Percentiles rank a stretch among this genome's conserved stretches.
Evolutionary conservation across 2,797 vertebrate genomes (phyloP).

Genomic region (Sebastes melanostomus): DNA sequence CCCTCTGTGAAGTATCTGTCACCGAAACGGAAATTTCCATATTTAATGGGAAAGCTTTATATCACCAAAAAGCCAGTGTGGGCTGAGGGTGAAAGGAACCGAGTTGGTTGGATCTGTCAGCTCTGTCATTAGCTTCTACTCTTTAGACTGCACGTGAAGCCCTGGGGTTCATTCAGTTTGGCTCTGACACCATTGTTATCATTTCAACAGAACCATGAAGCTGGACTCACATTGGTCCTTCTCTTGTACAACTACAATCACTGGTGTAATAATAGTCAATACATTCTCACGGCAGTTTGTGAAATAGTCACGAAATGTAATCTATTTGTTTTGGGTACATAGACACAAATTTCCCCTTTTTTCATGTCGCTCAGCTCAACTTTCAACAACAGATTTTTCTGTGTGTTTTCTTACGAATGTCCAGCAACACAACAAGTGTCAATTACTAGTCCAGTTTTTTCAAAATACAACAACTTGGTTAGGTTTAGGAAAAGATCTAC

Average conservation of each 20-base stretch:
- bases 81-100: slow-evolving; percentile 83
- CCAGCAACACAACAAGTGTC: no score
- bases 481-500: no score
- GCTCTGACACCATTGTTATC: slow-evolving; percentile 52
- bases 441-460: no score
- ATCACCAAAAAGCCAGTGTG: slow-evolving; percentile 85
- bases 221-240: slow-evolving; percentile 25
- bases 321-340: no score
- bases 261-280: neutral
- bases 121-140: slow-evolving; percentile 62
- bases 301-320: no score
- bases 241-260: slow-evolving; percentile 6
- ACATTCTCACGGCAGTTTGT: no score
- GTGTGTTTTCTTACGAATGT: no score
- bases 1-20: slow-evolving; percentile 86
- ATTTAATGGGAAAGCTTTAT: slow-evolving; percentile 96
- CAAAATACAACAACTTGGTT: no score
- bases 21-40: slow-evolving; percentile 94
- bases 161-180: slow-evolving; percentile 40
- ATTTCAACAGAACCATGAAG: slow-evolving; percentile 24
- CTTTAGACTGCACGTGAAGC: slow-evolving; percentile 44
- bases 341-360: no score
- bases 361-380: no score
- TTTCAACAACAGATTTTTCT: no score
- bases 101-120: slow-evolving; percentile 77